Conservation (phyloP, 2,797 vertebrate genomes). For the Poeciliopsis presidionis region DNA sequence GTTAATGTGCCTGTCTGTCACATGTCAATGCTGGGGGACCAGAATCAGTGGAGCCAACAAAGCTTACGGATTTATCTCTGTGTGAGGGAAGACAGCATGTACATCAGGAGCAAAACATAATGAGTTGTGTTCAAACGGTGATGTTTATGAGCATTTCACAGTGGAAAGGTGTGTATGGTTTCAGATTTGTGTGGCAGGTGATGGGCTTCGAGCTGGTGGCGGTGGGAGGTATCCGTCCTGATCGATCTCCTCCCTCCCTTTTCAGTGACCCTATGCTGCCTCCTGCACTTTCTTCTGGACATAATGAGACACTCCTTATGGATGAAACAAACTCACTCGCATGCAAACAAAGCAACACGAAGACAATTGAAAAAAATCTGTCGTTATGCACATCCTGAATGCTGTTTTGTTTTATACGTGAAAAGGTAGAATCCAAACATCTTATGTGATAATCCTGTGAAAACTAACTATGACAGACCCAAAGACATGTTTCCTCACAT, state of each 20-base stretch:
- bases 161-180: conserved; percentile 14
- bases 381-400: neutral
- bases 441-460: neutral
- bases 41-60: conserved; percentile 32
- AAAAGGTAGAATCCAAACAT: neutral
- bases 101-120: conserved; percentile 6
- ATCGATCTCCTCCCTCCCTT: conserved; percentile 79
- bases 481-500: conserved; percentile 25
- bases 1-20: conserved; percentile 73
- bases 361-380: neutral
- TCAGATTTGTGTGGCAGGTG: conserved; percentile 58
- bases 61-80: neutral
- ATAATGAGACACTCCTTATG: conserved; percentile 74
- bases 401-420: neutral
- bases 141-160: conserved; percentile 9
- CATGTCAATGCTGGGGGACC: conserved; percentile 56
- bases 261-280: conserved; percentile 75
- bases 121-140: conserved; percentile 11
- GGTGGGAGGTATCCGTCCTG: conserved; percentile 46
- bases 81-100: neutral
- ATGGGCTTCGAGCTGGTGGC: conserved; percentile 26
- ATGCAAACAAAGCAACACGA: conserved; percentile 7
- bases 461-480: neutral
- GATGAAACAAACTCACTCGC: conserved; percentile 32
- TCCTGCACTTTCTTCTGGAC: conserved; percentile 66